Conservation (phyloP, 2,113 vertebrate genomes). For the Lepisosteus osseus region DNA sequence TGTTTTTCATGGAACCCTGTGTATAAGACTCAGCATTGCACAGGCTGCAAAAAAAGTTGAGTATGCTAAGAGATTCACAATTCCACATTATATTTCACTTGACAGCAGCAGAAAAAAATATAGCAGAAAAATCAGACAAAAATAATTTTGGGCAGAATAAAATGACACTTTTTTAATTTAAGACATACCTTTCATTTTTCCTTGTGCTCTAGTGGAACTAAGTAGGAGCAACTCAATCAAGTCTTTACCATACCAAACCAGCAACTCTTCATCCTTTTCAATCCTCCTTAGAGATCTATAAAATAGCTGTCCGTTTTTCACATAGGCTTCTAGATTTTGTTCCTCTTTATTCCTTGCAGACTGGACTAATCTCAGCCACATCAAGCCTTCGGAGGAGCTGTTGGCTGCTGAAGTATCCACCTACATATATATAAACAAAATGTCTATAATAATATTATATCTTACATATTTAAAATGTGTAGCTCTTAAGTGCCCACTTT, state of each 20-base stretch:
- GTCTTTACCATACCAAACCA: slow-evolving; percentile 97
- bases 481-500: too few species aligned
- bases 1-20: too few species aligned
- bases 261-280: slow-evolving; percentile 92
- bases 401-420: slow-evolving; percentile 94
- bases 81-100: too few species aligned
- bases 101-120: too few species aligned
- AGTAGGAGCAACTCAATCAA: slow-evolving; percentile 87
- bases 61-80: too few species aligned
- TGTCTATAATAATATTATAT: too few species aligned
- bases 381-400: slow-evolving; percentile 87
- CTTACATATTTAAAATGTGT: too few species aligned
- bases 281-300: slow-evolving; percentile 92
- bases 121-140: too few species aligned
- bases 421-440: slow-evolving; percentile 46
- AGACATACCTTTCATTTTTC: slow-evolving; percentile 80
- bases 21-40: too few species aligned
- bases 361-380: slow-evolving; percentile 95
- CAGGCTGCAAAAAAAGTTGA: too few species aligned
- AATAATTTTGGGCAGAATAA: too few species aligned
- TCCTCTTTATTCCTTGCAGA: slow-evolving; percentile 90
- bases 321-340: slow-evolving; percentile 95
- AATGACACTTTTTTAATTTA: too few species aligned
- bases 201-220: slow-evolving; percentile 63
- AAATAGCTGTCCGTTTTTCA: slow-evolving; percentile 94